Evolutionary conservation across 2,888 invertebrate genomes (phyloP).

Genomic region (Bellardia pandia): DNA sequence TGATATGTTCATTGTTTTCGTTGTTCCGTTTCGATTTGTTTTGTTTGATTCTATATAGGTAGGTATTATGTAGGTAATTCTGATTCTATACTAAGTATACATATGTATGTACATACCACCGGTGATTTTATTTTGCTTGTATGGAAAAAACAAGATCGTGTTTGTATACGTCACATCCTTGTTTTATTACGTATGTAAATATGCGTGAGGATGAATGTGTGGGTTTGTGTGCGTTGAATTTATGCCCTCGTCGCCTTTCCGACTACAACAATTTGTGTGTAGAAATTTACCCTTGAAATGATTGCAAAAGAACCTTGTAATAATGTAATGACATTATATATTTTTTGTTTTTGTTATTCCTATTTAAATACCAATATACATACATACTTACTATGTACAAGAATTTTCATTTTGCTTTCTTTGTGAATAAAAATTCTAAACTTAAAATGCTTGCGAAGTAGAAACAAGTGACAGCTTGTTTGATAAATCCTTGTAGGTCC

Average conservation of each 20-base stretch:
- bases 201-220: constrained; percentile 20
- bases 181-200: not conserved
- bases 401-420: constrained; percentile 6
- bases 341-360: not conserved
- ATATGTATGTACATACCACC: too few species aligned
- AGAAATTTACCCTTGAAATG: constrained; percentile 68
- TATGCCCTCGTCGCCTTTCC: constrained; percentile 41
- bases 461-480: not conserved
- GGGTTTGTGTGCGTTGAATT: constrained; percentile 22
- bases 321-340: constrained; percentile 29
- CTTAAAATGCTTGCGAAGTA: constrained; percentile 7
- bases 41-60: constrained; percentile 1
- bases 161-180: constrained; percentile 25
- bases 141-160: constrained; percentile 32
- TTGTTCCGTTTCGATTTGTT: not conserved
- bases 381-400: not conserved
- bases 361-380: not conserved
- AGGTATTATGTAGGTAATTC: not conserved
- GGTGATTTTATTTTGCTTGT: not conserved
- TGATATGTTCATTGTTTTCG: not conserved
- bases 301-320: constrained; percentile 63
- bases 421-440: constrained; percentile 37
- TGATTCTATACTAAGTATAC: not conserved
- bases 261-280: constrained; percentile 43
- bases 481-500: not conserved